Percentiles rank a stretch among this genome's conserved stretches.
phyloP scores from a whole-genome alignment of 1,140 invertebrate genomes.

The Orchesella cincta region DNA sequence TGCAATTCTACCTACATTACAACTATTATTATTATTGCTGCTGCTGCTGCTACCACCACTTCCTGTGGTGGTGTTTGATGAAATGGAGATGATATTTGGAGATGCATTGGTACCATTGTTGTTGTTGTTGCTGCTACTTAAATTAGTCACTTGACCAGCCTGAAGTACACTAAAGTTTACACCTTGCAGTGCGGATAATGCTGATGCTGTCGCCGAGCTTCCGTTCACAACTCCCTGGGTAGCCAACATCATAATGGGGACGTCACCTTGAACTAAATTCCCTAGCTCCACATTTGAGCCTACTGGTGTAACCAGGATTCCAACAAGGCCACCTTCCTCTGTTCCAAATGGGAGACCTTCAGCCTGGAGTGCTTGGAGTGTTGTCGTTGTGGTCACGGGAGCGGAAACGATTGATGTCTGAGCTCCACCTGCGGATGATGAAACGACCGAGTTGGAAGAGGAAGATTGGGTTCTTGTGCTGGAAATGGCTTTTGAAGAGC shows the following conservation, averaged over 20 bases:
- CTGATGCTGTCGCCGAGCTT: neutral
- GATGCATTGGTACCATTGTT: slow-evolving; percentile 14
- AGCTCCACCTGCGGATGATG: neutral
- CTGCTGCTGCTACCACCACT: neutral
- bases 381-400: slow-evolving; percentile 22
- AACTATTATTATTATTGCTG: neutral
- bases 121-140: neutral
- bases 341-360: neutral
- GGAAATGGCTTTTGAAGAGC: slow-evolving; percentile 13
- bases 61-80: neutral
- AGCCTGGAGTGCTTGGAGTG: slow-evolving; percentile 15
- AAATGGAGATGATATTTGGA: slow-evolving; percentile 12
- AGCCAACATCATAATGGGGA: slow-evolving; percentile 39
- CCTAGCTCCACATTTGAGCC: slow-evolving; percentile 39
- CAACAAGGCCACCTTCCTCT: slow-evolving; percentile 42
- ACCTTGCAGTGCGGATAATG: neutral
- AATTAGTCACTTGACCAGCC: slow-evolving; percentile 23
- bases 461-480: neutral
- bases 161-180: slow-evolving; percentile 26
- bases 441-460: neutral
- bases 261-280: slow-evolving; percentile 31
- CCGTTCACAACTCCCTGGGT: neutral
- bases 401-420: neutral
- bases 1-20: neutral
- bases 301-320: slow-evolving; percentile 42